Percentiles rank a stretch among this genome's conserved stretches.
phyloP scores from a whole-genome alignment of 64 coral and sea anemone genomes.

The Hydrozoanthus tunicans region DNA sequence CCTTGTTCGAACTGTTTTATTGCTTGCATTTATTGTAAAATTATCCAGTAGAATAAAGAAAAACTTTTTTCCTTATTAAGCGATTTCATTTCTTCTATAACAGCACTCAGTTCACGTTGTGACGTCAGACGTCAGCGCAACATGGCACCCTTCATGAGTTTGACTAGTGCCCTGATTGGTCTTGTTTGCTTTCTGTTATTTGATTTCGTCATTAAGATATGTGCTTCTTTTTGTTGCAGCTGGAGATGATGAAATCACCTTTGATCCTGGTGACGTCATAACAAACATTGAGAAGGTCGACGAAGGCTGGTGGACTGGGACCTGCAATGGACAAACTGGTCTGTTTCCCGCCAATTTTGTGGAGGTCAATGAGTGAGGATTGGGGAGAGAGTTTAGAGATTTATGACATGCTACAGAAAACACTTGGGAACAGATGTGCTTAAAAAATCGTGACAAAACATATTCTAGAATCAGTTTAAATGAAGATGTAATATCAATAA shows the following conservation, averaged over 20 bases:
- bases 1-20: too few relatives aligned
- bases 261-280: slow-evolving; percentile 91
- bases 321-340: slow-evolving; percentile 69
- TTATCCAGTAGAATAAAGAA: too few relatives aligned
- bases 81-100: too few relatives aligned
- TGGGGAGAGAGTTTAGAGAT: neutral
- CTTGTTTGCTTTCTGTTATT: neutral
- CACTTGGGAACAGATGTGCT: neutral
- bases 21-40: too few relatives aligned
- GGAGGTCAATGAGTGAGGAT: slow-evolving; percentile 41
- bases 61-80: too few relatives aligned
- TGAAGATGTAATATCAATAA: neutral
- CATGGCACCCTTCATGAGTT: too few relatives aligned
- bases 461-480: slow-evolving; percentile 1
- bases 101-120: neutral
- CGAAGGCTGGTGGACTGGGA: slow-evolving; percentile 91
- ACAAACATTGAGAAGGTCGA: slow-evolving; percentile 84
- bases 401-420: neutral
- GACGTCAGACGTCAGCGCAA: too few relatives aligned
- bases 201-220: neutral
- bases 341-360: slow-evolving; percentile 89
- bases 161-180: neutral
- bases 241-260: slow-evolving; percentile 85
- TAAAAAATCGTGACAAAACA: neutral
- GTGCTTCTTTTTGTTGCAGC: slow-evolving; percentile 17